These are phyloP conservation scores for Galemys pyrenaicus DNA, from an alignment of 2,113 vertebrate genomes.

Conservation along the genomic window DNA sequence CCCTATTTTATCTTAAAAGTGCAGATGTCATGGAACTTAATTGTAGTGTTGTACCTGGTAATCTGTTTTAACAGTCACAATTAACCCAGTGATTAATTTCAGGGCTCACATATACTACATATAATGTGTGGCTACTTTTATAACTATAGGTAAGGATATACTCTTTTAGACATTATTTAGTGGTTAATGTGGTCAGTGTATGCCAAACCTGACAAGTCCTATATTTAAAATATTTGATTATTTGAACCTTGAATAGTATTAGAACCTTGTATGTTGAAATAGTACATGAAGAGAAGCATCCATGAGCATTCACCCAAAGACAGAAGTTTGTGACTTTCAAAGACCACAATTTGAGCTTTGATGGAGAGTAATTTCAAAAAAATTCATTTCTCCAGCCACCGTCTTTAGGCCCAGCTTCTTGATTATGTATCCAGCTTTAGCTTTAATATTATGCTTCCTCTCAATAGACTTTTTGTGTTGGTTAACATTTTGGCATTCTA, in stretches of 20 bases:
- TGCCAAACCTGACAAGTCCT: not conserved
- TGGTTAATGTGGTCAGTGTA: not conserved
- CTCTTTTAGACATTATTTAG: not conserved
- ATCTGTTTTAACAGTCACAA: not conserved
- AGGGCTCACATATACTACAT: not conserved
- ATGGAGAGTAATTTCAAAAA: not conserved
- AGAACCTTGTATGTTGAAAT: not conserved
- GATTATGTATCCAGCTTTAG: not conserved
- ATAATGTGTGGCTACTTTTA: not conserved
- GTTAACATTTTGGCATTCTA: not conserved
- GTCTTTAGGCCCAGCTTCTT: not conserved
- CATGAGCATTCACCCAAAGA: not conserved
- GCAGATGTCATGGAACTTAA: not conserved
- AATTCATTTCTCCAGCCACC: not conserved
- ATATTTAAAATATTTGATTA: not conserved
- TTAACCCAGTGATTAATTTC: not conserved
- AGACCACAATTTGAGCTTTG: not conserved
- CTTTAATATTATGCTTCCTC: not conserved
- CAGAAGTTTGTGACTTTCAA: not conserved
- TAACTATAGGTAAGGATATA: not conserved
- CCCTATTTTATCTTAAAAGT: not conserved
- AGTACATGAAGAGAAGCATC: not conserved
- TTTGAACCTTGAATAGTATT: slow-evolving; percentile 8
- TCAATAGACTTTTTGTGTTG: not conserved
- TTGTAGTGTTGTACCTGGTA: not conserved